A percentile compares a stretch with the other conserved stretches of the same genome.
These are phyloP conservation scores for Cyphomyrus plagiostoma DNA, from an alignment of 2,113 vertebrate species.

Conservation along the genomic window DNA sequence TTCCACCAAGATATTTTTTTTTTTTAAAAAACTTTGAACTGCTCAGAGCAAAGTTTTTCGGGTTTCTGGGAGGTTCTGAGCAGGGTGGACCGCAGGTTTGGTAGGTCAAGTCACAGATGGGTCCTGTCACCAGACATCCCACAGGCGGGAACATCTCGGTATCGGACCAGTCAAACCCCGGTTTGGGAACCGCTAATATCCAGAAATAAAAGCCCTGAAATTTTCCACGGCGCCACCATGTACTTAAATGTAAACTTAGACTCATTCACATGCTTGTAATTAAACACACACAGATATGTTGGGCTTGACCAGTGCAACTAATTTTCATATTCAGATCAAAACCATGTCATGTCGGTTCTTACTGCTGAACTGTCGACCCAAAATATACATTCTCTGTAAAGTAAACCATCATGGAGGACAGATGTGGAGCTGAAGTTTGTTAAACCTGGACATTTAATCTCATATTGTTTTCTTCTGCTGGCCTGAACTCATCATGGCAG, in stretches of 20 bases:
- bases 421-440: background rate
- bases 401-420: background rate
- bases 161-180: slow-evolving; percentile 46
- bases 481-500: background rate
- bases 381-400: background rate
- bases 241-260: slow-evolving; percentile 26
- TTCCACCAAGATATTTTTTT: slow-evolving; percentile 20
- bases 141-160: slow-evolving; percentile 39
- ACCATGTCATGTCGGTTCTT: background rate
- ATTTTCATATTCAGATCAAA: slow-evolving; percentile 20
- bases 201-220: slow-evolving; percentile 35
- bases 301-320: slow-evolving; percentile 21
- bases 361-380: background rate
- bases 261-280: slow-evolving; percentile 35
- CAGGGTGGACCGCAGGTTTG: background rate
- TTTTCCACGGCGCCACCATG: slow-evolving; percentile 9
- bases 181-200: slow-evolving; percentile 26
- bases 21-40: background rate
- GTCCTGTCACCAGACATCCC: background rate
- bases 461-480: background rate
- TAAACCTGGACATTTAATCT: background rate
- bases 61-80: slow-evolving; percentile 21
- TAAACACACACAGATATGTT: slow-evolving; percentile 21
- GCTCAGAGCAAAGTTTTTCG: slow-evolving; percentile 15
- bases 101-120: slow-evolving; percentile 19